These are phyloP conservation scores for Hipparchia semele DNA, from an alignment of 2,888 invertebrate genomes.

Conservation along the genomic window DNA sequence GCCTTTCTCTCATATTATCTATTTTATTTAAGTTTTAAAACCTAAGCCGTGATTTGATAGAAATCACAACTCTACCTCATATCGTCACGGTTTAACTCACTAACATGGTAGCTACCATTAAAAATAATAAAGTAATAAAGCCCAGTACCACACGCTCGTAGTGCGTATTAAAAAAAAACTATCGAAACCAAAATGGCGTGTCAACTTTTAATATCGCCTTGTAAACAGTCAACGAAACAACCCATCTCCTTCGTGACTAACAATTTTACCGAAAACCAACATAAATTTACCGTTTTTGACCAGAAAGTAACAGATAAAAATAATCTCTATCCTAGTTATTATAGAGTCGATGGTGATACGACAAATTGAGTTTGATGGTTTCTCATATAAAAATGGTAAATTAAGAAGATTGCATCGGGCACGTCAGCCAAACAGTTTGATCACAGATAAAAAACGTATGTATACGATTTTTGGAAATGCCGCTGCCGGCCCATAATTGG, in stretches of 20 bases:
- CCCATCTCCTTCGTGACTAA: slow-evolving; percentile 70
- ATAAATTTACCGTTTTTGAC: slow-evolving; percentile 8
- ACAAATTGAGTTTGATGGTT: not conserved
- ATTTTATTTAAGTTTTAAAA: not conserved
- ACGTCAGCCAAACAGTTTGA: slow-evolving; percentile 70
- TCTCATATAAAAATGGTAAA: slow-evolving; percentile 48
- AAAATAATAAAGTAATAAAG: slow-evolving; percentile 27
- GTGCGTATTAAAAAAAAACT: slow-evolving; percentile 41
- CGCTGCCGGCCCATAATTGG: slow-evolving; percentile 74
- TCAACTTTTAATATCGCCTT: slow-evolving; percentile 70
- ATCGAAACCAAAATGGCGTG: slow-evolving; percentile 65
- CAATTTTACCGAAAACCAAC: slow-evolving; percentile 58
- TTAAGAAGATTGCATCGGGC: slow-evolving; percentile 64
- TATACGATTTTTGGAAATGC: slow-evolving; percentile 52
- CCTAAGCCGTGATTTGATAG: not conserved
- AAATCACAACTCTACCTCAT: not conserved
- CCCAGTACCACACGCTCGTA: slow-evolving; percentile 16
- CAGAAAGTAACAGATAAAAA: not conserved
- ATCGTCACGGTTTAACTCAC: not conserved
- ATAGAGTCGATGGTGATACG: not conserved
- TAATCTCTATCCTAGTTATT: not conserved
- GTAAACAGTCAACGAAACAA: slow-evolving; percentile 66
- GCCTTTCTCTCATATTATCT: no score
- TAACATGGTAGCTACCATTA: not conserved
- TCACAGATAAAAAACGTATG: slow-evolving; percentile 68